Conservation (phyloP, 2,888 invertebrate species). For the Penaeus monodon region DNA sequence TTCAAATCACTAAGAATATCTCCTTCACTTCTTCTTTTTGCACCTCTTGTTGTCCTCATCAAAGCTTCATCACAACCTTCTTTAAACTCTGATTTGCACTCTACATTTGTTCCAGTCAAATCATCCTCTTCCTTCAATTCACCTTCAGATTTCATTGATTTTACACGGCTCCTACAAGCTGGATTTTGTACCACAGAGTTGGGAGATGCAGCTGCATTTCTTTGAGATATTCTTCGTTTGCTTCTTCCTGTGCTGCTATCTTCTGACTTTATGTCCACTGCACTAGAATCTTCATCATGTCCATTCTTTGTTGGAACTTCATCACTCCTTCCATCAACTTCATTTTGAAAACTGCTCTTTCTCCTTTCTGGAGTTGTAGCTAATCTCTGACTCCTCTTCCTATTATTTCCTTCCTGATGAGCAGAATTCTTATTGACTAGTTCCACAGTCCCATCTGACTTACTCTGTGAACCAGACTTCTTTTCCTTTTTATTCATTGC, state of each 20-base stretch:
- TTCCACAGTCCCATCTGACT: conserved; percentile 36
- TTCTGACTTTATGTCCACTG: conserved; percentile 27
- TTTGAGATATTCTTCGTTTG: conserved; percentile 46
- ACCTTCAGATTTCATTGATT: conserved; percentile 37
- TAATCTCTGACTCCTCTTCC: conserved; percentile 41
- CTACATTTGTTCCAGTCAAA: conserved; percentile 3
- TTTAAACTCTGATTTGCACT: conserved; percentile 38
- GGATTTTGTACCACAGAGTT: conserved; percentile 9
- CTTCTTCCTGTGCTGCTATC: conserved; percentile 29
- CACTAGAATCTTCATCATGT: conserved; percentile 38
- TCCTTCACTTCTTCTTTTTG: conserved; percentile 47
- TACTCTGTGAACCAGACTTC: conserved; percentile 23
- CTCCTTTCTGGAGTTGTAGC: conserved; percentile 39
- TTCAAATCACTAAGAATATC: conserved; percentile 37
- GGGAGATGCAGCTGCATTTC: conserved; percentile 31
- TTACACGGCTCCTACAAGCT: conserved; percentile 36
- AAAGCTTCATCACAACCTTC: conserved; percentile 36
- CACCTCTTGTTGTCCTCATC: conserved; percentile 50
- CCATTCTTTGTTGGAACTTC: conserved; percentile 55
- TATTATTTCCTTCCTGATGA: conserved; percentile 32
- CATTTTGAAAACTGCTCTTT: conserved; percentile 32
- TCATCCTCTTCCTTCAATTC: conserved; percentile 47
- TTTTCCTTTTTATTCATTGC: conserved; percentile 8
- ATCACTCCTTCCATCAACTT: conserved; percentile 27
- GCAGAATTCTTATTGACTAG: conserved; percentile 17